phyloP scores from a whole-genome alignment of 1,140 invertebrate genomes.

The Papilio aristodemus region DNA sequence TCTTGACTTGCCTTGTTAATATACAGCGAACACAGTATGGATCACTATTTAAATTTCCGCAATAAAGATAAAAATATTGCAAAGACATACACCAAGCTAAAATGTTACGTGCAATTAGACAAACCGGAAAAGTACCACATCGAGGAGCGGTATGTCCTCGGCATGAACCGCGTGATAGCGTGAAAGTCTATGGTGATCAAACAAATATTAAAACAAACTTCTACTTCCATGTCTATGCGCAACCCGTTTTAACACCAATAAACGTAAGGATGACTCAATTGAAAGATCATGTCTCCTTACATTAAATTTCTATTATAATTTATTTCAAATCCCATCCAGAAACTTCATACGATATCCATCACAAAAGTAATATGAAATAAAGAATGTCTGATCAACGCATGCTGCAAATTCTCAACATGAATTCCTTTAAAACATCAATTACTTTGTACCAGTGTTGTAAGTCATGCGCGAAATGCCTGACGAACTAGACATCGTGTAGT shows the following conservation, averaged over 20 bases:
- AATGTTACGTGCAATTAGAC: neutral
- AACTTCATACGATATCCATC: too few relatives aligned
- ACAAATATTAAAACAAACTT: too few relatives aligned
- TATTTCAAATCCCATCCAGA: too few relatives aligned
- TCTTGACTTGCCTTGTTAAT: neutral
- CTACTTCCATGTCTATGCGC: too few relatives aligned
- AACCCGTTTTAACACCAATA: too few relatives aligned
- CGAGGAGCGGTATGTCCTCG: too few relatives aligned
- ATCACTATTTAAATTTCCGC: conserved; percentile 15
- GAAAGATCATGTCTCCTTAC: too few relatives aligned
- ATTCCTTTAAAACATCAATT: neutral
- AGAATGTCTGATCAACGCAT: neutral
- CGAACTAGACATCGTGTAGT: conserved; percentile 23
- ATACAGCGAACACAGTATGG: neutral
- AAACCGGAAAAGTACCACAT: neutral
- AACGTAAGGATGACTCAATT: too few relatives aligned
- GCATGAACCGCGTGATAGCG: too few relatives aligned
- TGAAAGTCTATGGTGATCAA: too few relatives aligned
- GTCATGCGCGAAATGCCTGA: conserved; percentile 6
- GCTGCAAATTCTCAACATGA: neutral
- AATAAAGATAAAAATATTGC: neutral
- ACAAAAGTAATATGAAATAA: neutral
- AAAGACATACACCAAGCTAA: neutral
- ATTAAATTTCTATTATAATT: too few relatives aligned
- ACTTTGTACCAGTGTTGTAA: conserved; percentile 6